Evolutionary conservation across 1,140 invertebrate species (phyloP).

Genomic region (Pemphigus obesinymphae): DNA sequence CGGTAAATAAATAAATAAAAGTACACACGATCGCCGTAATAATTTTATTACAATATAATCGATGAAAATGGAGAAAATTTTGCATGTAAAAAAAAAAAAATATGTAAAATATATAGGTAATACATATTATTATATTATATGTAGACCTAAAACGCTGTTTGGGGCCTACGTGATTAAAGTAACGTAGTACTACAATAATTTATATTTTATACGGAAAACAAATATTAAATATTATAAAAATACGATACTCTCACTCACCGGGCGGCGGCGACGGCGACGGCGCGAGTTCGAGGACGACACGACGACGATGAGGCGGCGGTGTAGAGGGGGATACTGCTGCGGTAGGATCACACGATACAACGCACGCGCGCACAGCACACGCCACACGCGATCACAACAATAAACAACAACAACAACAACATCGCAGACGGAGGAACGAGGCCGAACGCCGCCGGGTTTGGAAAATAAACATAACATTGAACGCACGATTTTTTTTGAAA

Average conservation of each 20-base stretch:
- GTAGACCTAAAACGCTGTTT: too few relatives aligned
- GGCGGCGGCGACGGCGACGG: background rate
- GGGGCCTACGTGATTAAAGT: background rate
- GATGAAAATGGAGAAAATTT: too few relatives aligned
- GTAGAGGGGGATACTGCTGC: background rate
- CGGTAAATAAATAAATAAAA: too few relatives aligned
- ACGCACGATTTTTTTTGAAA: background rate
- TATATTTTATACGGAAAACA: background rate
- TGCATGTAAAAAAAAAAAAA: too few relatives aligned
- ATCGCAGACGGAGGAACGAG: background rate
- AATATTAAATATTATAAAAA: background rate
- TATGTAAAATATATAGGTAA: too few relatives aligned
- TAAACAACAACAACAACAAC: background rate
- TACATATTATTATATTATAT: too few relatives aligned
- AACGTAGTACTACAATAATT: background rate
- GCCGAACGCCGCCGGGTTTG: background rate
- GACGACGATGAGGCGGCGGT: background rate
- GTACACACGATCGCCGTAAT: too few relatives aligned
- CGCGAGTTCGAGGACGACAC: background rate
- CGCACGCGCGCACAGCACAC: background rate
- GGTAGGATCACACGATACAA: background rate
- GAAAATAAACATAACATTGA: background rate
- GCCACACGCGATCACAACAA: background rate
- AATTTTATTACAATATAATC: too few relatives aligned
- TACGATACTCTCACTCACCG: background rate